A percentile compares a stretch with the other conserved stretches of the same genome.
Evolutionary conservation across 2,797 vertebrate genomes (phyloP).

Genomic region (Tenualosa thibaudeaui): DNA sequence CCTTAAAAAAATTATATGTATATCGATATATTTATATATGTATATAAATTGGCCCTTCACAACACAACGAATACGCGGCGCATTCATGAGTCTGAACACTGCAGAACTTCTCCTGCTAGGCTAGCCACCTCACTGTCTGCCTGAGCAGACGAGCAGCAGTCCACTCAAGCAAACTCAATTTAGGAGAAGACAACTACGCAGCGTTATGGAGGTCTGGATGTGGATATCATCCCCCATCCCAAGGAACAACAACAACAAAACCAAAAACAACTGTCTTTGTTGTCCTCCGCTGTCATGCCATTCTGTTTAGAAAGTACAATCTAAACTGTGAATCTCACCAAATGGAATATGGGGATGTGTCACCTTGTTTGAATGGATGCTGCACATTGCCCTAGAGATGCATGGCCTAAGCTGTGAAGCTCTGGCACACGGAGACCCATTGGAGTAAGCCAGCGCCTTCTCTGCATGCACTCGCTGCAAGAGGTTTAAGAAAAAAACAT

Average conservation of each 20-base stretch:
- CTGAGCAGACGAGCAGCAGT: neutral
- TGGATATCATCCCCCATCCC: neutral
- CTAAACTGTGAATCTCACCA: neutral
- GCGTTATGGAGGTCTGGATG: neutral
- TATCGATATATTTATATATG: constrained; percentile 80
- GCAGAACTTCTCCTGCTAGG: constrained; percentile 46
- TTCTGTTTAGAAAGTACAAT: neutral
- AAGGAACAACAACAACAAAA: too few species aligned
- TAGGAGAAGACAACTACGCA: neutral
- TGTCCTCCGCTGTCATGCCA: neutral
- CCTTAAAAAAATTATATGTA: constrained; percentile 79
- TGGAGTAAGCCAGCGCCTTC: neutral
- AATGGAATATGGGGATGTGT: neutral
- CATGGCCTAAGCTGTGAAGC: neutral
- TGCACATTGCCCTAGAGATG: neutral
- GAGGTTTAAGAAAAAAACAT: neutral
- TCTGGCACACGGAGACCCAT: neutral
- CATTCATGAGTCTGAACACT: constrained; percentile 67
- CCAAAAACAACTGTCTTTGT: neutral
- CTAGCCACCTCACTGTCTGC: neutral
- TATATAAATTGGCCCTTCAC: constrained; percentile 79
- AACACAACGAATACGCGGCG: constrained; percentile 68
- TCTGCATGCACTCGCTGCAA: neutral
- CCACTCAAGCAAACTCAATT: neutral
- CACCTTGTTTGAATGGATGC: neutral